Conservation (phyloP, 2,113 vertebrate species). For the Willisornis vidua region DNA sequence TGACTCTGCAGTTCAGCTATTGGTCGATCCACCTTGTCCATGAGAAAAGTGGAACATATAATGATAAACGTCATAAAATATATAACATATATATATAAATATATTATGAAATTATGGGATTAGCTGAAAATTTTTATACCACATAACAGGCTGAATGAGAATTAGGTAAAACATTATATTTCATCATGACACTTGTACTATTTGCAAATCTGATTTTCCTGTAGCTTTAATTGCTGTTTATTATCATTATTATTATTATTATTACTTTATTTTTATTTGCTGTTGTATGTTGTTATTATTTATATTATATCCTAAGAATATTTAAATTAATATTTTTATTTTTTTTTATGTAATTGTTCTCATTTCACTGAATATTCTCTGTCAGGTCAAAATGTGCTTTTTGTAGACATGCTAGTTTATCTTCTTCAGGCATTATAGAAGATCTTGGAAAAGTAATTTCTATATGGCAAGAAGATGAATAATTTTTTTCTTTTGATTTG, state of each 20-base stretch:
- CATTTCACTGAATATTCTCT: neutral
- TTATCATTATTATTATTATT: neutral
- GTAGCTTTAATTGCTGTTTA: neutral
- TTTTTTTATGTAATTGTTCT: neutral
- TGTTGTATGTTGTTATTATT: neutral
- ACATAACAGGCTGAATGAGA: neutral
- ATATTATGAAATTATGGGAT: neutral
- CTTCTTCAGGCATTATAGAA: neutral
- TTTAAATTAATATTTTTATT: neutral
- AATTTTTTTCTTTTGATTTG: neutral
- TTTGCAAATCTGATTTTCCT: neutral
- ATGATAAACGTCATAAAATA: no score
- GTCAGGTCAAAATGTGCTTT: neutral
- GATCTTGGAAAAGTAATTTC: neutral
- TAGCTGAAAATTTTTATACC: neutral
- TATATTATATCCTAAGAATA: neutral
- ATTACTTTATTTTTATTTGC: no score
- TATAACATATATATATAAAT: neutral
- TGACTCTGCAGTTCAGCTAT: neutral
- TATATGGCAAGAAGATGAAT: neutral
- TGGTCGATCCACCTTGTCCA: neutral
- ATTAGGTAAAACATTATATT: neutral
- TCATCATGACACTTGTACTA: neutral
- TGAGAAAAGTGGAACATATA: neutral
- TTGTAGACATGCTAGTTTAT: neutral